Percentiles rank a stretch among this genome's conserved stretches.
Conservation (phyloP, 2,888 invertebrate genomes). For the Craniophora ligustri region DNA sequence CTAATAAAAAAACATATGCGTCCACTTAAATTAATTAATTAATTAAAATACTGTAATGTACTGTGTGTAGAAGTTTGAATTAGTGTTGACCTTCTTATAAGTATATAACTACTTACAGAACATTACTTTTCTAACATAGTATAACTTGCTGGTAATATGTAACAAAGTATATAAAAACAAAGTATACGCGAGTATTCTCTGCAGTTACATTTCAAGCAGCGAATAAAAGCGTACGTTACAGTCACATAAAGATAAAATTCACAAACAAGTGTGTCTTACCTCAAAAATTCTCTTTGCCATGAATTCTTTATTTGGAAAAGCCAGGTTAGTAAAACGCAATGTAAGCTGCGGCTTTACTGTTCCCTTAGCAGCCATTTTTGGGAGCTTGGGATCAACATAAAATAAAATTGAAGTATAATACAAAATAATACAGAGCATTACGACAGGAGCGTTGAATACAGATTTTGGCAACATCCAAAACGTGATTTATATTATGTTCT, state of each 20-base stretch:
- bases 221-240: slow-evolving; percentile 43
- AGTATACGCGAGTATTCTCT: slow-evolving; percentile 16
- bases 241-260: slow-evolving; percentile 62
- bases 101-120: no score
- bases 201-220: slow-evolving; percentile 36
- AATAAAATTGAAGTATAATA: slow-evolving; percentile 76
- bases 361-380: slow-evolving; percentile 73
- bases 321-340: slow-evolving; percentile 72
- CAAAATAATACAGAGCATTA: slow-evolving; percentile 65
- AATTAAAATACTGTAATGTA: no score
- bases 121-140: no score
- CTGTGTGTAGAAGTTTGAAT: no score
- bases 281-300: slow-evolving; percentile 76
- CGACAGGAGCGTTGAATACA: slow-evolving; percentile 33
- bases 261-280: slow-evolving; percentile 68
- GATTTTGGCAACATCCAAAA: slow-evolving; percentile 26
- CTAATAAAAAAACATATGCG: slow-evolving; percentile 1
- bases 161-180: no score
- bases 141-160: no score
- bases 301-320: slow-evolving; percentile 76
- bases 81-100: no score
- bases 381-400: slow-evolving; percentile 76
- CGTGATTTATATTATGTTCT: background rate
- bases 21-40: no score
- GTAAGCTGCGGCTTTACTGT: slow-evolving; percentile 73